A percentile compares a stretch with the other conserved stretches of the same genome.
Conservation (phyloP, 2,888 invertebrate genomes). For the Agrochola circellaris region DNA sequence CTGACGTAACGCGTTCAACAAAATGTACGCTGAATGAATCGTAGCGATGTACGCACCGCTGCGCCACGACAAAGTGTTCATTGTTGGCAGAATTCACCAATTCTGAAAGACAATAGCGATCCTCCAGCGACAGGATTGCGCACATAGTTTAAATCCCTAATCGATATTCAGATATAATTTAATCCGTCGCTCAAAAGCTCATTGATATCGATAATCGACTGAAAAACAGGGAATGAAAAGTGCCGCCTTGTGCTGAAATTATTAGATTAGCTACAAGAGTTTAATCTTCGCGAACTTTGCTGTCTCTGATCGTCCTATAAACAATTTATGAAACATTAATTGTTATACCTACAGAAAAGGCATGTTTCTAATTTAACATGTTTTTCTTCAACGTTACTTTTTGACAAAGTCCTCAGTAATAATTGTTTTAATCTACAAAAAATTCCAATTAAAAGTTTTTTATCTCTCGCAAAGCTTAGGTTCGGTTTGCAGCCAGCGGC, state of each 20-base stretch:
- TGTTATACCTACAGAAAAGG: constrained; percentile 32
- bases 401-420: constrained; percentile 78
- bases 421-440: constrained; percentile 87
- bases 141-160: constrained; percentile 74
- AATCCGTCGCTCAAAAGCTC: constrained; percentile 69
- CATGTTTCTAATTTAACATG: constrained; percentile 62
- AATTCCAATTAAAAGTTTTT: constrained; percentile 87
- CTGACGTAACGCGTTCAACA: constrained; percentile 55
- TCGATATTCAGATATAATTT: constrained; percentile 76
- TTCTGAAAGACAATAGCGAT: constrained; percentile 80
- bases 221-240: constrained; percentile 48
- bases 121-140: constrained; percentile 70
- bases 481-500: constrained; percentile 74
- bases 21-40: constrained; percentile 63
- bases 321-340: constrained; percentile 24
- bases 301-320: not conserved
- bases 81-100: constrained; percentile 77
- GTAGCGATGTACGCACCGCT: constrained; percentile 70
- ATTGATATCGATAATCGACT: constrained; percentile 59
- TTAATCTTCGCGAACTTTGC: constrained; percentile 12
- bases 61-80: constrained; percentile 77
- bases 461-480: constrained; percentile 82
- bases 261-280: constrained; percentile 17
- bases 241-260: constrained; percentile 22
- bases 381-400: constrained; percentile 76